These are phyloP conservation scores for Branchinecta sandiegonensis DNA, from an alignment of 2,888 invertebrate species.

Conservation along the genomic window DNA sequence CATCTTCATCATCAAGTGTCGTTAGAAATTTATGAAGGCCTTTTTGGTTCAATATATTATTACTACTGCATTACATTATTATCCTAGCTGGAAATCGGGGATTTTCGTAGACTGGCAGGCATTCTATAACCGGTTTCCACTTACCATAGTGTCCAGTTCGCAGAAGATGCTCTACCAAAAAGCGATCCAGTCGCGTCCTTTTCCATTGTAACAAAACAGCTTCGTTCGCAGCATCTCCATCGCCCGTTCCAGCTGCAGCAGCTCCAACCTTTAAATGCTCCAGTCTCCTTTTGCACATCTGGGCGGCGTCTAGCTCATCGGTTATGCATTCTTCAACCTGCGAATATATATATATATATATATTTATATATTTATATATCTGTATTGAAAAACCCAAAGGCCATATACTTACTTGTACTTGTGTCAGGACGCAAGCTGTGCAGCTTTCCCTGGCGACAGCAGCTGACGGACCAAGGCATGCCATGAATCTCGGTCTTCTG, in stretches of 20 bases:
- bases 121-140: constrained; percentile 33
- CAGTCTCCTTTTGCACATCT: constrained; percentile 76
- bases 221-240: constrained; percentile 34
- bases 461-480: no score
- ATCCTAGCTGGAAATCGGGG: no score
- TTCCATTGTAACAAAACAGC: constrained; percentile 58
- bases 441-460: no score
- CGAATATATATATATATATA: constrained; percentile 17
- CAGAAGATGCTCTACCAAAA: constrained; percentile 91
- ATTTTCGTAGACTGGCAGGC: no score
- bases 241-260: constrained; percentile 36
- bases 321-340: constrained; percentile 76
- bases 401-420: no score
- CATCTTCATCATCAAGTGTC: no score
- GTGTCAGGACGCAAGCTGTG: no score
- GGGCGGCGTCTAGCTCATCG: constrained; percentile 78
- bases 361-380: background rate
- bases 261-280: constrained; percentile 67
- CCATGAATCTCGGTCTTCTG: no score
- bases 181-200: constrained; percentile 73
- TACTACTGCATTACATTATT: no score
- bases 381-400: no score
- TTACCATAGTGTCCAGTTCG: constrained; percentile 90
- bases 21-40: no score
- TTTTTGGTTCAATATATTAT: no score